Conservation (phyloP, 2,888 invertebrate species). For the Hirudinaria manillensis region DNA sequence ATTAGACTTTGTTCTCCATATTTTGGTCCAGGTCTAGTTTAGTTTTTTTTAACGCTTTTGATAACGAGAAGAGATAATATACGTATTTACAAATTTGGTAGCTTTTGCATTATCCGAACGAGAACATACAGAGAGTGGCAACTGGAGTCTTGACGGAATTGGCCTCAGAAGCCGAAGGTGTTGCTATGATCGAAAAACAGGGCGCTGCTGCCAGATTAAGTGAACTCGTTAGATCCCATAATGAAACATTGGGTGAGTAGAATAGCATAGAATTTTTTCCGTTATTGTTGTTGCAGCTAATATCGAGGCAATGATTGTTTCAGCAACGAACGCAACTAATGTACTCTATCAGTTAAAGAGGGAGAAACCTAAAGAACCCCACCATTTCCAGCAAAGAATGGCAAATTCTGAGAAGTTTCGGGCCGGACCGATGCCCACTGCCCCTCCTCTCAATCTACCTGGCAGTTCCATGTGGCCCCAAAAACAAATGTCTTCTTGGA, state of each 20-base stretch:
- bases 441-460: neutral
- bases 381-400: conserved; percentile 11
- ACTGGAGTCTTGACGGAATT: conserved; percentile 92
- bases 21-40: conserved; percentile 76
- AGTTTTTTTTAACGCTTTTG: conserved; percentile 21
- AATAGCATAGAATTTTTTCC: conserved; percentile 41
- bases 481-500: conserved; percentile 4
- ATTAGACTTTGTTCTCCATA: conserved; percentile 79
- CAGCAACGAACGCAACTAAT: neutral
- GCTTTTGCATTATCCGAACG: conserved; percentile 89
- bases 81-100: conserved; percentile 41
- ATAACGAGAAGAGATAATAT: neutral
- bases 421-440: neutral
- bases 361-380: conserved; percentile 8
- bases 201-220: conserved; percentile 80
- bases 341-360: neutral
- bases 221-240: conserved; percentile 87
- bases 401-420: neutral
- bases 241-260: conserved; percentile 76
- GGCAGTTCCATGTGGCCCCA: neutral
- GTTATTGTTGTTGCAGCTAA: neutral
- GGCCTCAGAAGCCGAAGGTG: conserved; percentile 92
- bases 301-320: neutral
- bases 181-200: conserved; percentile 92
- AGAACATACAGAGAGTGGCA: conserved; percentile 92